Evolutionary conservation across 2,888 invertebrate species (phyloP), one percentile per base, ranked within the genome.

Genomic region (Idaea dimidiata): DNA sequence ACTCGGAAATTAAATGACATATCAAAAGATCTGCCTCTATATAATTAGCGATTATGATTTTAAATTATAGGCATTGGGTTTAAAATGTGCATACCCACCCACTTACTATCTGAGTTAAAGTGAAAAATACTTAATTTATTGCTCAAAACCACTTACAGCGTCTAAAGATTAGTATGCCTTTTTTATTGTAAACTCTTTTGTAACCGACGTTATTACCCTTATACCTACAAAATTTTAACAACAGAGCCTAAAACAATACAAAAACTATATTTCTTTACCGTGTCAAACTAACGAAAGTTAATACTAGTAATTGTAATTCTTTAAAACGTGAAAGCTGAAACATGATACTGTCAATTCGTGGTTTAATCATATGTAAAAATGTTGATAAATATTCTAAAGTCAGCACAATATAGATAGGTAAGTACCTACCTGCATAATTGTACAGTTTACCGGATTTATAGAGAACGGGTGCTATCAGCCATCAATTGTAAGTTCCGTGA

Each of bases 1-100:
- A 77, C 80, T 79, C 80, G 83, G 86, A 83, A 86, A 83, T 80
- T 80, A 76, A 80, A 81, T 83, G 87, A 87, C 86, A 83, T 84
- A 86, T 86, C 83, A 81, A 83, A 71, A 81, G 79, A 75, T 75
- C 74, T 67, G 66, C 72, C 72, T 54, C 54, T 43, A 43, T 14
- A 10, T 43, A 10, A 43, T 24, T 24, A 24, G 24, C 24, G 24
- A 24, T 24, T 24, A 5, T 8, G 14, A 14, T 43, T 43, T 14
- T 43, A 43, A 43, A 43, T 43, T 43, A 43, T 7, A 10, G 7
- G 33, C 33, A n/a, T n/a, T n/a, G n/a, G n/a, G n/a, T n/a, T n/a
- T n/a, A n/a, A n/a, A n/a, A n/a, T n/a, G n/a, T n/a, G n/a, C n/a
- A n/a, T n/a, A n/a, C n/a, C n/a, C n/a, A n/a, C n/a, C n/a, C n/a